Conservation (phyloP, 2,888 invertebrate species). For the Heliconius charithonia region DNA sequence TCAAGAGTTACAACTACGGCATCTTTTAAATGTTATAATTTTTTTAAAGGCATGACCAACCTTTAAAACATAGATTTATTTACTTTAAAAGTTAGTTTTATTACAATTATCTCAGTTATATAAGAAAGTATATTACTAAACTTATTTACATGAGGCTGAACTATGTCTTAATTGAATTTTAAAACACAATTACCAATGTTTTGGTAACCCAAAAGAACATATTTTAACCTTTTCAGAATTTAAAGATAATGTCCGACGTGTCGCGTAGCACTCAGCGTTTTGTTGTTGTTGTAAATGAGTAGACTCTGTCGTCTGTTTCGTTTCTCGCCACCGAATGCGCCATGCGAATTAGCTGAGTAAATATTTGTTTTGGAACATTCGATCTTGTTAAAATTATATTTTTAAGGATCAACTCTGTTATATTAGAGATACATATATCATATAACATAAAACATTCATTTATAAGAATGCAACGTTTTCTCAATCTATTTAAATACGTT, state of each 20-base stretch:
- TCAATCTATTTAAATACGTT: slow-evolving; percentile 4
- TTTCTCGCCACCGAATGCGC: slow-evolving; percentile 71
- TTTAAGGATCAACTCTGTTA: slow-evolving; percentile 51
- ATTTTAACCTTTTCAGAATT: slow-evolving; percentile 19
- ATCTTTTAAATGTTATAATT: too few relatives aligned
- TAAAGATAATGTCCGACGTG: slow-evolving; percentile 43
- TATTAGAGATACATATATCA: slow-evolving; percentile 16
- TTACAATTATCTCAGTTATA: not conserved
- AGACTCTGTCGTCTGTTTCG: slow-evolving; percentile 76
- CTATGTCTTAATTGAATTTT: not conserved
- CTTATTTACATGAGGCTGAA: not conserved
- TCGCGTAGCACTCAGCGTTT: slow-evolving; percentile 59
- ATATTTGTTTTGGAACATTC: slow-evolving; percentile 77
- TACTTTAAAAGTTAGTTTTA: too few relatives aligned
- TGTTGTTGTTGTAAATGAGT: slow-evolving; percentile 79
- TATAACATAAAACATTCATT: slow-evolving; percentile 21
- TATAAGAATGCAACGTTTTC: slow-evolving; percentile 6
- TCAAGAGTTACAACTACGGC: too few relatives aligned
- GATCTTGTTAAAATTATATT: slow-evolving; percentile 69
- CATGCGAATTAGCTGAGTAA: slow-evolving; percentile 81
- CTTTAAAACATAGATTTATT: too few relatives aligned
- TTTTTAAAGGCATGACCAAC: too few relatives aligned
- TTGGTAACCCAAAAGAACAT: slow-evolving; percentile 27
- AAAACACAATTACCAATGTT: slow-evolving; percentile 19
- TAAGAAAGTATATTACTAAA: not conserved